phyloP scores from a whole-genome alignment of 2,888 invertebrate species.

The Apotomis capreana region DNA sequence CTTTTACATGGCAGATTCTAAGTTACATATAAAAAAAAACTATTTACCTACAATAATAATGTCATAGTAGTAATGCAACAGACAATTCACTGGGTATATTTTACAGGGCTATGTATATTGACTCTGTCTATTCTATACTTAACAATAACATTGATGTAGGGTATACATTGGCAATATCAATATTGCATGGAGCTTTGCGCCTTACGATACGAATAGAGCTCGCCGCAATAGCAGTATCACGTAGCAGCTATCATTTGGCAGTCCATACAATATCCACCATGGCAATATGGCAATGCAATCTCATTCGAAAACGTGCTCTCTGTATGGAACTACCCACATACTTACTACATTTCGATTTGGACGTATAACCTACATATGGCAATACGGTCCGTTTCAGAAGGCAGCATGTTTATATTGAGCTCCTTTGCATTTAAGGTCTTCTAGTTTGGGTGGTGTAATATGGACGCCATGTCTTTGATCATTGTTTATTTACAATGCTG shows the following conservation, averaged over 20 bases:
- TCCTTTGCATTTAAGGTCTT: neutral
- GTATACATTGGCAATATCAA: neutral
- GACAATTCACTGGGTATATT: too few species aligned
- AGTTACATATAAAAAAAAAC: too few species aligned
- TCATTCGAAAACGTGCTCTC: neutral
- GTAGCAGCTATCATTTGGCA: neutral
- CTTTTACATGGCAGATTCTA: too few species aligned
- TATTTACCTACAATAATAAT: too few species aligned
- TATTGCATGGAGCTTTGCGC: neutral
- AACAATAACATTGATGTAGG: too few species aligned
- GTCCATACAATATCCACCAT: conserved; percentile 11
- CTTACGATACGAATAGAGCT: neutral
- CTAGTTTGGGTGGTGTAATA: neutral
- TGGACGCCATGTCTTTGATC: conserved; percentile 2
- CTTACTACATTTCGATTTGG: neutral
- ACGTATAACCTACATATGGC: neutral
- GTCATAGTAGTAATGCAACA: too few species aligned
- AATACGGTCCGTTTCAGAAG: neutral
- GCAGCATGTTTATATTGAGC: neutral
- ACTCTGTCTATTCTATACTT: too few species aligned
- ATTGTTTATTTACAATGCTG: conserved; percentile 30
- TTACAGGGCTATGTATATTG: too few species aligned
- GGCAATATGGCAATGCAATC: neutral
- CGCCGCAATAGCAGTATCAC: neutral
- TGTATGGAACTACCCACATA: neutral